Evolutionary conservation across 2,888 invertebrate species (phyloP), one percentile per base, ranked within the genome.

Genomic region (Drosophila eohydei): DNA sequence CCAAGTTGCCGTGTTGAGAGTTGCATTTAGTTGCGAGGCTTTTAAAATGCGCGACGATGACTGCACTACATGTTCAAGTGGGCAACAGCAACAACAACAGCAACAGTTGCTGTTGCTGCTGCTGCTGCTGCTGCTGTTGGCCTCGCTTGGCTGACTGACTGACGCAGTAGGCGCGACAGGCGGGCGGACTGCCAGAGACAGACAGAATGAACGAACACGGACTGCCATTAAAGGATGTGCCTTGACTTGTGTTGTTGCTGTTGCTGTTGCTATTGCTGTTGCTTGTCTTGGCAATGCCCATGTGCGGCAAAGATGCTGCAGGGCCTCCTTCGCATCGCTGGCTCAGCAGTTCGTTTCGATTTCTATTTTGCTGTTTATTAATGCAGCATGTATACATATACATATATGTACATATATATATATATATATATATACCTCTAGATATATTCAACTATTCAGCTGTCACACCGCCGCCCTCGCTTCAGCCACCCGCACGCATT

Each of bases 51-150:
- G 81, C 84, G 85, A 77, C 89, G 76, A 85, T 81, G 89, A 81
- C 81, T 83, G 81, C 81, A 71, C 84, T 89, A 89, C 84, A 89
- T 88, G 83, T 81, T 84, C 87, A 89, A 89, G 87, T 84, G 87
- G 81, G 57, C 83, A 74, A 82, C 83, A 84, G 62, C 72, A 71
- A 54, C 74, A 65, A 51, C 60, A 65, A 26, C 55, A 57, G 16
- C 34, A 21, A 9, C 56, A 66, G 28, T 5, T 8, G 57, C 16
- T 40, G 21, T 41, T 12, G 28, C 41, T 32, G 26, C 34, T 36
- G 56, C 41, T 40, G 56, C 4, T 54, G 58, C 48, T 50, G 68
- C 12, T 44, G 34, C 41, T 51, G 63, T 34, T 62, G 80, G 75
- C 75, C 75, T 72, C 57, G 78, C 81, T 65, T 73, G 21, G 74